phyloP scores from a whole-genome alignment of 2,797 vertebrate genomes.

The Peromyscus eremicus region DNA sequence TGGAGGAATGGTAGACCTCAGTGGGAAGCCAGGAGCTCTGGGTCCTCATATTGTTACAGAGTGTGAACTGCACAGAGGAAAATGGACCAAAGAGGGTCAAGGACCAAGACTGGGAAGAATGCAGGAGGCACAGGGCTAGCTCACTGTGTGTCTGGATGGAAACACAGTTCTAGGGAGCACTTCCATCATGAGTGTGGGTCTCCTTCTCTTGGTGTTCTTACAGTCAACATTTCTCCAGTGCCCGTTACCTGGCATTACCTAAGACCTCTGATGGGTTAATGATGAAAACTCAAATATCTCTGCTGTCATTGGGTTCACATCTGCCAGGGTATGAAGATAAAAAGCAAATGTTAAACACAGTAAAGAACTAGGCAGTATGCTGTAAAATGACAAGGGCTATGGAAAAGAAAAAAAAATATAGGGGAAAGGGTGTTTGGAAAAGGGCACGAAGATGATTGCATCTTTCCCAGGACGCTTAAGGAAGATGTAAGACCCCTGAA shows the following conservation, averaged over 20 bases:
- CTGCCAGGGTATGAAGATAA: neutral
- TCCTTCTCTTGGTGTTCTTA: neutral
- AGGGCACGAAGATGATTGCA: fast-evolving
- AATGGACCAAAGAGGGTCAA: neutral
- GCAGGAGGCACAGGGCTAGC: neutral
- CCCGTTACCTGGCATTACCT: neutral
- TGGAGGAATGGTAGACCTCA: neutral
- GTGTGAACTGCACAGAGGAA: slow-evolving; percentile 7
- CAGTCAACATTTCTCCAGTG: neutral
- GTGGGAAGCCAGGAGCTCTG: neutral
- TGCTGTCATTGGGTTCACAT: neutral
- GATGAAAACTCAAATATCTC: neutral
- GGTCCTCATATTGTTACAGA: neutral
- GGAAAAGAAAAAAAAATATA: neutral
- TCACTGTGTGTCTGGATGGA: too few species aligned
- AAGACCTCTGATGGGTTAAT: neutral
- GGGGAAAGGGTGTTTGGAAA: neutral
- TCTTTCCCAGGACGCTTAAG: neutral
- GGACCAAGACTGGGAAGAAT: neutral
- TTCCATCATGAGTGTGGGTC: neutral
- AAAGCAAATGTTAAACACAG: neutral
- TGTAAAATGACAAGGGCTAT: neutral
- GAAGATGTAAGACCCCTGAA: neutral
- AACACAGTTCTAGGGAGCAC: neutral
- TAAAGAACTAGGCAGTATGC: neutral